phyloP scores from a whole-genome alignment of 2,888 invertebrate species.

The Prostheceraeus crozeri region DNA sequence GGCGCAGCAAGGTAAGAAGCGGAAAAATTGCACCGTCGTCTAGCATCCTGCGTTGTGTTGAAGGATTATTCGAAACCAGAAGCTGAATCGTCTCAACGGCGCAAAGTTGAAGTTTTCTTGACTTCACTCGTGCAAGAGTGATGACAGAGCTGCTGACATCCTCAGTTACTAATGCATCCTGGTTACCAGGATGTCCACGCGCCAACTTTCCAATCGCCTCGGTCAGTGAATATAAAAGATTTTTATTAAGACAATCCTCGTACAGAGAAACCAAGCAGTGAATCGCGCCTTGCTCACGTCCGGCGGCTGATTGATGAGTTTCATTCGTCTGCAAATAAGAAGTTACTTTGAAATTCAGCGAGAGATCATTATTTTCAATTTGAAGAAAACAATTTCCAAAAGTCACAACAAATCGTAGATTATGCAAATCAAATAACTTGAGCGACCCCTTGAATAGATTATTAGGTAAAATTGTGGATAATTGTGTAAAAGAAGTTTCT shows the following conservation, averaged over 20 bases:
- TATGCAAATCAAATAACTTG: too few relatives aligned
- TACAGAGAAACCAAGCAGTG: conserved; percentile 56
- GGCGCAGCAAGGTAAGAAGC: conserved; percentile 50
- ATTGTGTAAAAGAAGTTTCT: too few relatives aligned
- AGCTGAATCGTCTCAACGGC: conserved; percentile 51
- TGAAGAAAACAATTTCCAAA: too few relatives aligned
- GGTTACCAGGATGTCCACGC: conserved; percentile 45
- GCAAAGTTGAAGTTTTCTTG: conserved; percentile 49
- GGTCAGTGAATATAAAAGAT: conserved; percentile 47
- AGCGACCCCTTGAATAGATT: too few relatives aligned
- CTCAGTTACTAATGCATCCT: conserved; percentile 47
- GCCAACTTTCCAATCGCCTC: conserved; percentile 46
- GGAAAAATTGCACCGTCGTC: conserved; percentile 47
- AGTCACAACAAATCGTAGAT: too few relatives aligned
- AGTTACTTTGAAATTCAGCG: too few relatives aligned
- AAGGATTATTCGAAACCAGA: conserved; percentile 48
- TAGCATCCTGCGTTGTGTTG: conserved; percentile 47
- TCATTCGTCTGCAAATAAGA: conserved; percentile 38
- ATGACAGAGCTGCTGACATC: conserved; percentile 47
- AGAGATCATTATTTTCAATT: too few relatives aligned
- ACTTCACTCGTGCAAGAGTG: conserved; percentile 44
- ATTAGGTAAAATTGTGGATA: too few relatives aligned
- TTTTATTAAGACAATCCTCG: conserved; percentile 45
- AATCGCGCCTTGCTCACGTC: conserved; percentile 44
- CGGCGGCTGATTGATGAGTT: conserved; percentile 45